Evolutionary conservation across 2,888 invertebrate genomes (phyloP).

Genomic region (Trissolcus brochymenae): DNA sequence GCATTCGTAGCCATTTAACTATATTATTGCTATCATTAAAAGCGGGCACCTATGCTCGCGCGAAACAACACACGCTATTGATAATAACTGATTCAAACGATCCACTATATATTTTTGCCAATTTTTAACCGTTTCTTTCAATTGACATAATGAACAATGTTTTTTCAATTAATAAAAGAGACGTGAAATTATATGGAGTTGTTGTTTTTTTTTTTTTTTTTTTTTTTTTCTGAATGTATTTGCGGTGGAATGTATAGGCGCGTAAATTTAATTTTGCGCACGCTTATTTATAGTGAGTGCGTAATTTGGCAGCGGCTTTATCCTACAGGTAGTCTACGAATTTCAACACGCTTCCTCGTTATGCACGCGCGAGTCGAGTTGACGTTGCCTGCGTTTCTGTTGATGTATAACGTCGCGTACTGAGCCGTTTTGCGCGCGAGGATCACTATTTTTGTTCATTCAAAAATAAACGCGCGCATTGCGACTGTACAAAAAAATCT

Average conservation of each 20-base stretch:
- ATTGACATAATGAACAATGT: background rate
- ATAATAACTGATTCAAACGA: conserved; percentile 27
- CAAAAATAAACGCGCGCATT: conserved; percentile 53
- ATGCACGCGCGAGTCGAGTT: conserved; percentile 62
- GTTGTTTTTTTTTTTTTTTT: no score
- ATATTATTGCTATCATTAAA: conserved; percentile 54
- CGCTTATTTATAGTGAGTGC: conserved; percentile 53
- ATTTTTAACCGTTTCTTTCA: background rate
- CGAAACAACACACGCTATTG: conserved; percentile 45
- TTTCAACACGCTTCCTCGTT: conserved; percentile 59
- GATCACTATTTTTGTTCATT: conserved; percentile 56
- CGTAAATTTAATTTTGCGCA: conserved; percentile 27
- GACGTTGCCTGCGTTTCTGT: conserved; percentile 49
- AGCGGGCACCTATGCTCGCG: conserved; percentile 40
- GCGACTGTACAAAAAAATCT: conserved; percentile 30
- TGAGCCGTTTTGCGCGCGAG: conserved; percentile 44
- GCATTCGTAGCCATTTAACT: conserved; percentile 54
- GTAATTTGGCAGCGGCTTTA: conserved; percentile 56
- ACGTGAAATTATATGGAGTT: no score
- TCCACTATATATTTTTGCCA: background rate
- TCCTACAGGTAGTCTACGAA: conserved; percentile 56
- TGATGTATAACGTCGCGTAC: conserved; percentile 41
- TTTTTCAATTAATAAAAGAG: no score
- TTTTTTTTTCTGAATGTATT: no score
- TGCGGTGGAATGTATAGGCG: no score